Percentiles rank a stretch among this genome's conserved stretches.
These are phyloP conservation scores for Melanophora roralis DNA, from an alignment of 2,888 invertebrate genomes.

Conservation along the genomic window DNA sequence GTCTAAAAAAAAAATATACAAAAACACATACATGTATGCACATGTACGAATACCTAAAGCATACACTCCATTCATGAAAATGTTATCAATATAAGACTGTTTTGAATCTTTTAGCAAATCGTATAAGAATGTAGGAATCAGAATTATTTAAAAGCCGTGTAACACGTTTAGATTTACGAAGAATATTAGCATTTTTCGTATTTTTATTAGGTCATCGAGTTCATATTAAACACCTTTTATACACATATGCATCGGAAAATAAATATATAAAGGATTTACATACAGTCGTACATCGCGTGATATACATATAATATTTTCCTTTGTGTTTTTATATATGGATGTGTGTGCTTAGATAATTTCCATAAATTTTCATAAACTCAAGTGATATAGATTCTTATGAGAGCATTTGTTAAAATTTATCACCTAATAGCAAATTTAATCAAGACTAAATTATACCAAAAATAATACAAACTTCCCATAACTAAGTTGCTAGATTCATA, in stretches of 20 bases:
- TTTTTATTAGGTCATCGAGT: background rate
- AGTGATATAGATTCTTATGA: background rate
- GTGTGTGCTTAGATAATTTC: background rate
- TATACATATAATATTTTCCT: background rate
- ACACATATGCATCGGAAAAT: too few species aligned
- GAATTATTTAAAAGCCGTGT: background rate
- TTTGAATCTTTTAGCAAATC: background rate
- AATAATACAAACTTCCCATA: background rate
- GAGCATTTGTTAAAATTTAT: constrained; percentile 27
- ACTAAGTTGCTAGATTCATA: too few species aligned
- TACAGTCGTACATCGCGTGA: background rate
- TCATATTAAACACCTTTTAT: background rate
- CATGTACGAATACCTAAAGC: background rate
- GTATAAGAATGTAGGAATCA: background rate
- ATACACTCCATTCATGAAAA: background rate
- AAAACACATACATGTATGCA: background rate
- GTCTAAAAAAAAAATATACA: too few species aligned
- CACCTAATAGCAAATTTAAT: constrained; percentile 42
- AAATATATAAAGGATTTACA: too few species aligned
- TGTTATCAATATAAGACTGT: background rate
- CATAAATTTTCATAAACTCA: background rate
- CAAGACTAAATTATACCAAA: constrained; percentile 14
- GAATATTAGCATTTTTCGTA: background rate
- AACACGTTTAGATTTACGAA: background rate
- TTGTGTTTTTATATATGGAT: background rate